Conservation (phyloP, 2,888 invertebrate species). For the Apodemia duryi region DNA sequence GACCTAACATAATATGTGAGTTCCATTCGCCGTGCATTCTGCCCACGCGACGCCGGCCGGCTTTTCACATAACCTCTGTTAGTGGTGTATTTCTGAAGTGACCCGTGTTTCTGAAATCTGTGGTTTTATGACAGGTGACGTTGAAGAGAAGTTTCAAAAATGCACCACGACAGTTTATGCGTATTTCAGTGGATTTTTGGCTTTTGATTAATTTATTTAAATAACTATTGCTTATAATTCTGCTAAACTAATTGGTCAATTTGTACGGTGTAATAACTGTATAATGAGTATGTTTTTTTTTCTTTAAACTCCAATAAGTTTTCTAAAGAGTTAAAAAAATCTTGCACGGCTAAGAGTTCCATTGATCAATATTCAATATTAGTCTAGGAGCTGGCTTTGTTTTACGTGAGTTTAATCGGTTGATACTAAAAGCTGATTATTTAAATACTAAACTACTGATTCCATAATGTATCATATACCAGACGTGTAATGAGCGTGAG, state of each 20-base stretch:
- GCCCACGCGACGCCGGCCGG: constrained; percentile 56
- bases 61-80: constrained; percentile 52
- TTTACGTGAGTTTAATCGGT: not conserved
- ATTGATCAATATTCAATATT: not conserved
- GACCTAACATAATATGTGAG: constrained; percentile 63
- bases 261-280: not conserved
- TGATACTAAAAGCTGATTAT: too few species aligned
- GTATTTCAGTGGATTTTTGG: not conserved
- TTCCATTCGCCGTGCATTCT: constrained; percentile 36
- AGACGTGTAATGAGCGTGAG: not conserved
- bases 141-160: constrained; percentile 35
- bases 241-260: not conserved
- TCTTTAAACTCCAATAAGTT: not conserved
- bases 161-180: constrained; percentile 35
- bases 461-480: not conserved
- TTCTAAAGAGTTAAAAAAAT: not conserved
- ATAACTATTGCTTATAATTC: constrained; percentile 20
- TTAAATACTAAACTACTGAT: too few species aligned
- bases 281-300: not conserved
- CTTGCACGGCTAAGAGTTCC: not conserved
- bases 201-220: constrained; percentile 3
- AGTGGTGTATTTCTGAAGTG: constrained; percentile 53
- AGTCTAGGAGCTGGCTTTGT: not conserved
- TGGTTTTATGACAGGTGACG: constrained; percentile 17
- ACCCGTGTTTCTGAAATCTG: constrained; percentile 36